A percentile compares a stretch with the other conserved stretches of the same genome.
These are phyloP conservation scores for Seriola quinqueradiata DNA, from an alignment of 2,113 vertebrate genomes.

Conservation along the genomic window DNA sequence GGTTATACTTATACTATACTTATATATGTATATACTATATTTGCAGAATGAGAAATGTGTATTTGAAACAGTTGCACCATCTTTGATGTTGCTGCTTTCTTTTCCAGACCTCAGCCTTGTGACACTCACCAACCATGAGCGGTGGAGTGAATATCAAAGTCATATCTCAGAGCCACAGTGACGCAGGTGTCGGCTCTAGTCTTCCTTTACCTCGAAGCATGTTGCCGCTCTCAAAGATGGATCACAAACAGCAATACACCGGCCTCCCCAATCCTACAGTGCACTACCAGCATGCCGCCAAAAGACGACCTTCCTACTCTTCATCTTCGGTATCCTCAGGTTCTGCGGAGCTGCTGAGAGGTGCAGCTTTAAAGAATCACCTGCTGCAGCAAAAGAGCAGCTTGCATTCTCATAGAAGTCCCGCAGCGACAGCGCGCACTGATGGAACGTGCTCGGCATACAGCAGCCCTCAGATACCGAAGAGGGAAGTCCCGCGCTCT, in stretches of 20 bases:
- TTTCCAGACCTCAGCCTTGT: slow-evolving; percentile 46
- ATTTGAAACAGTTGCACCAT: background rate
- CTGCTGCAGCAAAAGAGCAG: slow-evolving; percentile 68
- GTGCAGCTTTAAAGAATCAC: slow-evolving; percentile 68
- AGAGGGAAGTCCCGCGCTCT: slow-evolving; percentile 66
- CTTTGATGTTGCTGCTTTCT: slow-evolving; percentile 15
- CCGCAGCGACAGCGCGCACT: slow-evolving; percentile 51
- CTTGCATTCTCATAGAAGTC: slow-evolving; percentile 36
- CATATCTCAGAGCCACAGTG: slow-evolving; percentile 61
- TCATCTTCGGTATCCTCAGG: slow-evolving; percentile 58
- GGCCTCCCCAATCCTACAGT: slow-evolving; percentile 33
- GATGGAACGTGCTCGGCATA: slow-evolving; percentile 79
- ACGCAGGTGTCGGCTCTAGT: slow-evolving; percentile 71
- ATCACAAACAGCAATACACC: slow-evolving; percentile 62
- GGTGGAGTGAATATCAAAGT: slow-evolving; percentile 74
- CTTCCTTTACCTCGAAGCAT: slow-evolving; percentile 71
- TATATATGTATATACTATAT: background rate
- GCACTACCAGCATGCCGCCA: slow-evolving; percentile 53
- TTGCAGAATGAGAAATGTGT: background rate
- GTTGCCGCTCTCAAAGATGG: slow-evolving; percentile 69
- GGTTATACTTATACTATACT: background rate
- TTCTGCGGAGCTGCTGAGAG: slow-evolving; percentile 71
- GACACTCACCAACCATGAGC: slow-evolving; percentile 70
- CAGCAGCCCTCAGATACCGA: slow-evolving; percentile 81
- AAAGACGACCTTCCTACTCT: slow-evolving; percentile 45